Conservation (phyloP, 1,140 invertebrate species). For the Gonioctena quinquepunctata region DNA sequence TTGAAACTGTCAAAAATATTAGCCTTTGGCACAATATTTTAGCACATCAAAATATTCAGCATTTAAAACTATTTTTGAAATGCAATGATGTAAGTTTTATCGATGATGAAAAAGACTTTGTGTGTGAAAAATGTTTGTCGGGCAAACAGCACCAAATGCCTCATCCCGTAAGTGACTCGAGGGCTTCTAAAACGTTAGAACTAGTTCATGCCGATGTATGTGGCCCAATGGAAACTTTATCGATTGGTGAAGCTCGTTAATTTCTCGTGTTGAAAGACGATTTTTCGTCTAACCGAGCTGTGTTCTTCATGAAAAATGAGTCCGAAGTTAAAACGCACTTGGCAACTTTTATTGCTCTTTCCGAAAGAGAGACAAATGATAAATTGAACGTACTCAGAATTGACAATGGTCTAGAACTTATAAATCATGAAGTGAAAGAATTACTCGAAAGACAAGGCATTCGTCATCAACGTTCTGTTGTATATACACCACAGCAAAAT, state of each 20-base stretch:
- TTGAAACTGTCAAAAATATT: neutral
- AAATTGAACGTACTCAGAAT: slow-evolving; percentile 50
- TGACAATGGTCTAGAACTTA: slow-evolving; percentile 57
- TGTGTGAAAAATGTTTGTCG: slow-evolving; percentile 10
- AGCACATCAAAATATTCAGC: neutral
- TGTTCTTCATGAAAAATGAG: slow-evolving; percentile 42
- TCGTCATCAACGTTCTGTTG: slow-evolving; percentile 48
- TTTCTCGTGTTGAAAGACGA: slow-evolving; percentile 53
- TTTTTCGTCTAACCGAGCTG: slow-evolving; percentile 35
- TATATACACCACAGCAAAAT: slow-evolving; percentile 59
- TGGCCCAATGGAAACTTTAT: slow-evolving; percentile 44
- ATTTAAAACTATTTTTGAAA: neutral
- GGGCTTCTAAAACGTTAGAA: neutral
- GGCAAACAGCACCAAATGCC: slow-evolving; percentile 1
- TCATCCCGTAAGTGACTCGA: neutral
- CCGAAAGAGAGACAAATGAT: slow-evolving; percentile 47
- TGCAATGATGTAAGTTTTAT: neutral
- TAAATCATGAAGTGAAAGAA: slow-evolving; percentile 50
- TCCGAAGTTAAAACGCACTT: slow-evolving; percentile 30
- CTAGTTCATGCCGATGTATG: slow-evolving; percentile 48
- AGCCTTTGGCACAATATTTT: neutral
- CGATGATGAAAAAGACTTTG: slow-evolving; percentile 17
- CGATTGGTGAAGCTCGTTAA: slow-evolving; percentile 46
- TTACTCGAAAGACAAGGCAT: slow-evolving; percentile 44
- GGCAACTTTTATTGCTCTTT: slow-evolving; percentile 47